Evolutionary conservation across 2,888 invertebrate genomes (phyloP).

Genomic region (Conops quadrifasciatus): DNA sequence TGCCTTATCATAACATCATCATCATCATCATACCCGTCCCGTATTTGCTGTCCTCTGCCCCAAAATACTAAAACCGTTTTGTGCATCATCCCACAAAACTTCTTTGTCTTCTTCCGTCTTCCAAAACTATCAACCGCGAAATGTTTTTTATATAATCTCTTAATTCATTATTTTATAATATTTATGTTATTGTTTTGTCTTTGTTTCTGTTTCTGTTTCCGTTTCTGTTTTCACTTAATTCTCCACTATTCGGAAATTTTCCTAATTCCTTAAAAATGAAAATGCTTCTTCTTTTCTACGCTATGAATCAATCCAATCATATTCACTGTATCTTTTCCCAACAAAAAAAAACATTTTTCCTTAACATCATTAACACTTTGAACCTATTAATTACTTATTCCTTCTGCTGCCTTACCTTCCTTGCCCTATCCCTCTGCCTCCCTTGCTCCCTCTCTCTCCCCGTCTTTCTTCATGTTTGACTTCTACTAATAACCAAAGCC

Average conservation of each 20-base stretch:
- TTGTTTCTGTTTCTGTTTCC: constrained; percentile 37
- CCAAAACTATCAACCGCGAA: too few relatives aligned
- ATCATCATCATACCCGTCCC: constrained; percentile 17
- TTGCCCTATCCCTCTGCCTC: constrained; percentile 33
- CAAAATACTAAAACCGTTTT: constrained; percentile 21
- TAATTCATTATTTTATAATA: constrained; percentile 28
- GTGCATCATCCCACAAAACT: constrained; percentile 42
- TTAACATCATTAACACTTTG: constrained; percentile 11
- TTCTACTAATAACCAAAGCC: constrained; percentile 72
- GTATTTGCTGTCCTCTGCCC: too few relatives aligned
- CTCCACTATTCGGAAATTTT: constrained; percentile 45
- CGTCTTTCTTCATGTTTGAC: constrained; percentile 34
- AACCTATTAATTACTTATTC: constrained; percentile 6
- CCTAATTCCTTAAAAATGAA: constrained; percentile 38
- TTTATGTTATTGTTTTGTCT: constrained; percentile 36
- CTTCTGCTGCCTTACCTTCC: not conserved
- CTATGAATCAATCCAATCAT: constrained; percentile 31
- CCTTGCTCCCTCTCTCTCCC: constrained; percentile 16
- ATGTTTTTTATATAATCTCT: constrained; percentile 37
- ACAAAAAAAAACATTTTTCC: constrained; percentile 16
- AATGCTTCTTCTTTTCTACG: constrained; percentile 39
- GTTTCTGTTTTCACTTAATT: constrained; percentile 47
- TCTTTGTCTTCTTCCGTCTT: too few relatives aligned
- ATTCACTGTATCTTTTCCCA: constrained; percentile 35
- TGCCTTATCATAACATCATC: constrained; percentile 53